Evolutionary conservation across 37 sponge, comb jelly and placozoan species (phyloP).

Genomic region (Aplysina aerophoba): DNA sequence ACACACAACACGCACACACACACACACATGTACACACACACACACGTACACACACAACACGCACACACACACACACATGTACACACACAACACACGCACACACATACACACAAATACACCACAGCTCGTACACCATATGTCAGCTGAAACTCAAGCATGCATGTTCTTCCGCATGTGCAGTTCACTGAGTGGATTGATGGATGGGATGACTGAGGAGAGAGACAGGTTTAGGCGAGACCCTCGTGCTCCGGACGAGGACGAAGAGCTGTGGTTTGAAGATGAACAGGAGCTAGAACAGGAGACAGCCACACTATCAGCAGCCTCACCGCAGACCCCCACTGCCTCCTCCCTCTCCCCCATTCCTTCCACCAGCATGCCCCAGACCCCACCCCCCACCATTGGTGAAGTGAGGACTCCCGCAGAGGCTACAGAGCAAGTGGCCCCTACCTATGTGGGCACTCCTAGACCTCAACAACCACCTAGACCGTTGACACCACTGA

Average conservation of each 20-base stretch:
- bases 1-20: too few relatives aligned
- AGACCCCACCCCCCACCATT: background rate
- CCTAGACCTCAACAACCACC: constrained; percentile 4
- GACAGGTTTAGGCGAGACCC: constrained; percentile 78
- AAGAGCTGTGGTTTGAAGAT: constrained; percentile 93
- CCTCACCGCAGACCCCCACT: background rate
- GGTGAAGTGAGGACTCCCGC: background rate
- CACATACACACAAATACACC: too few relatives aligned
- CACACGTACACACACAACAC: too few relatives aligned
- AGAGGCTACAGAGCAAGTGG: background rate
- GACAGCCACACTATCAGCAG: background rate
- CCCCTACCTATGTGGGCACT: background rate
- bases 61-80: too few relatives aligned
- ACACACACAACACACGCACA: too few relatives aligned
- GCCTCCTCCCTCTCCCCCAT: background rate
- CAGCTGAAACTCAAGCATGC: background rate
- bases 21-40: too few relatives aligned
- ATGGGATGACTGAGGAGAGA: background rate
- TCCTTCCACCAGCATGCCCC: background rate
- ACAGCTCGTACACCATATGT: background rate
- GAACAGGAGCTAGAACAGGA: constrained; percentile 66
- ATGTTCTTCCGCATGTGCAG: background rate
- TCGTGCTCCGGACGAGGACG: constrained; percentile 85
- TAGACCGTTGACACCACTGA: background rate
- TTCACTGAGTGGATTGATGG: constrained; percentile 12